These are phyloP conservation scores for Taphrorychus bicolor DNA, from an alignment of 2,888 invertebrate genomes.

Conservation along the genomic window DNA sequence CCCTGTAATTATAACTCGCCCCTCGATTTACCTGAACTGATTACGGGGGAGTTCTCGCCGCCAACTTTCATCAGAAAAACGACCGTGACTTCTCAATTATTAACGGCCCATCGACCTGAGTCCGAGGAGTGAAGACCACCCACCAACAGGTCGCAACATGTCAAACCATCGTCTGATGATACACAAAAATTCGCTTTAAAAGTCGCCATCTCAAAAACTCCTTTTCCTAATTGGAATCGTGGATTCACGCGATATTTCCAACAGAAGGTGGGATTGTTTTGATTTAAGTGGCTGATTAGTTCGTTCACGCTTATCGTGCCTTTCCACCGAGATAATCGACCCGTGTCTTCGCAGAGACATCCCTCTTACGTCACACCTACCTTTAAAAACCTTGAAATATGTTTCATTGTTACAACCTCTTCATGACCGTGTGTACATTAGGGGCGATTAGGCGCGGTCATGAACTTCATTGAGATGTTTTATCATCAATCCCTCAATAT, in stretches of 20 bases:
- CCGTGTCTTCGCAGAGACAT: background rate
- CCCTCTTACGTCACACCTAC: constrained; percentile 3
- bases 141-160: no score
- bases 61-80: background rate
- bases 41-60: constrained; percentile 39
- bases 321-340: background rate
- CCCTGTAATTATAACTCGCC: constrained; percentile 56
- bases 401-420: background rate
- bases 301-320: constrained; percentile 20
- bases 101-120: no score
- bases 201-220: constrained; percentile 15
- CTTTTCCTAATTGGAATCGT: constrained; percentile 19
- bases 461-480: background rate
- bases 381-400: background rate
- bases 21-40: constrained; percentile 50
- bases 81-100: constrained; percentile 11
- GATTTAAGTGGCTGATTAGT: constrained; percentile 16
- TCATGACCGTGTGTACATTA: background rate
- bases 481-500: background rate
- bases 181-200: no score
- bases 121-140: no score
- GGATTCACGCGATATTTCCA: constrained; percentile 26
- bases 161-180: no score
- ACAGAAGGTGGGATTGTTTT: constrained; percentile 21
- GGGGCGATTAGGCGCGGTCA: background rate